Base-by-base conservation (phyloP, 2,113 vertebrate species). In the Nymphicus hollandicus region DNA sequence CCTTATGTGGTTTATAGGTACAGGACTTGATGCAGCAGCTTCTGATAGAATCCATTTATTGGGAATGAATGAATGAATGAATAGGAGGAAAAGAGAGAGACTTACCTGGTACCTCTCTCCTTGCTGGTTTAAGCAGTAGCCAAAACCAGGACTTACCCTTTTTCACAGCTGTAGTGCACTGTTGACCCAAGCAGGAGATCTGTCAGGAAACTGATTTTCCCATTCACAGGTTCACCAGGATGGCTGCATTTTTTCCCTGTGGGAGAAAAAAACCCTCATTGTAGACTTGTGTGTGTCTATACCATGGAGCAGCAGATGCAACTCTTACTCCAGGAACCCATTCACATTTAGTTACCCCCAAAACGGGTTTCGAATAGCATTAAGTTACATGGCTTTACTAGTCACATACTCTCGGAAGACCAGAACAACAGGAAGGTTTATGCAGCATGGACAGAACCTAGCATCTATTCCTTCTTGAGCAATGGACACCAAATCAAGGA, bases 131-230 rank as follows among this genome's bases (percentile, higher is more conserved):
- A 44, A 76, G 43, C 23, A n/a, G 64, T 12, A 64, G 31, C 81
- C 83, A 66, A 74, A 87, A 2, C 10, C 55, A 71, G 81, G 33
- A 95, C 98, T 98, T 95, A 98, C 98, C 98, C 98, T 58, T 76
- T 28, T 7, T 98, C 28, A 61, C 98, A 98, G 12, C 84, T 37
- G 60, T 97, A 98, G 37, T 2, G 4, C 80, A 98, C 97, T 3
- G 23, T 28, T 7, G 97, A 93, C 7, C 95, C 98, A 27, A 96
- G 87, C 19, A 80, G 58, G 17, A 94, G 33, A 52, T 91, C 91
- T 10, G 47, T 44, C 71, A 47, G 19, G 88, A 56, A 43, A 35
- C 1, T 17, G 16, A 98, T 72, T n/a, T 50, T 41, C 55, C 98
- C 98, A 7, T 98, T 95, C 78, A 18, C 2, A 25, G 98, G 91